These are phyloP conservation scores for Erannis defoliaria DNA, from an alignment of 2,888 invertebrate genomes.

Conservation along the genomic window DNA sequence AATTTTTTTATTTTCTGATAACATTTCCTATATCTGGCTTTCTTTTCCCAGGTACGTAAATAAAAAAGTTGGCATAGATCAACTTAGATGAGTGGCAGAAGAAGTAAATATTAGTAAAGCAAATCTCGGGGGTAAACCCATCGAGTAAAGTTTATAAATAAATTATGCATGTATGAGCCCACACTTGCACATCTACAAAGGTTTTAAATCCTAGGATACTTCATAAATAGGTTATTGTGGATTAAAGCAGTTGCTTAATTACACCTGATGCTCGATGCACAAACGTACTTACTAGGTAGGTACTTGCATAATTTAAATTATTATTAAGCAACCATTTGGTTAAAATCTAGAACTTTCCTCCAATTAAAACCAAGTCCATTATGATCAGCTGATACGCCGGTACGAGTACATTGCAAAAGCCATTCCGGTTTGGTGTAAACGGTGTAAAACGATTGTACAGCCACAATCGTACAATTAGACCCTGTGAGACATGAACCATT, in stretches of 20 bases:
- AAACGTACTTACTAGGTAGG: background rate
- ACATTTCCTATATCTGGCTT: too few relatives aligned
- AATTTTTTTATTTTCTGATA: too few relatives aligned
- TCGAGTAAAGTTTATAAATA: too few relatives aligned
- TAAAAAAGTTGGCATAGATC: too few relatives aligned
- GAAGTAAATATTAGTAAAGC: too few relatives aligned
- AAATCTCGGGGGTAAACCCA: too few relatives aligned
- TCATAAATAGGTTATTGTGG: too few relatives aligned
- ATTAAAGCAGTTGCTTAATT: background rate
- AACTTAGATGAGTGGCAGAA: too few relatives aligned
- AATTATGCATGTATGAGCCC: too few relatives aligned
- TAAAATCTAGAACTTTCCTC: conserved; percentile 12
- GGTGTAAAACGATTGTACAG: conserved; percentile 64
- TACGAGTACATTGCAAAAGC: conserved; percentile 35
- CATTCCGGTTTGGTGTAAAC: conserved; percentile 51
- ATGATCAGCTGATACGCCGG: conserved; percentile 14
- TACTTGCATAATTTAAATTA: conserved; percentile 1
- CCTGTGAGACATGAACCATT: conserved; percentile 59
- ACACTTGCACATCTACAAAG: too few relatives aligned
- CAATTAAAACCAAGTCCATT: conserved; percentile 18
- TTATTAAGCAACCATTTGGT: background rate
- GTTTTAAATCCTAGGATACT: too few relatives aligned
- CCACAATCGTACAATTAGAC: conserved; percentile 55
- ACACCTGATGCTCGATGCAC: background rate
- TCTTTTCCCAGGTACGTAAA: too few relatives aligned